phyloP scores from a whole-genome alignment of 2,797 vertebrate genomes.

The Diplodus puntazzo region DNA sequence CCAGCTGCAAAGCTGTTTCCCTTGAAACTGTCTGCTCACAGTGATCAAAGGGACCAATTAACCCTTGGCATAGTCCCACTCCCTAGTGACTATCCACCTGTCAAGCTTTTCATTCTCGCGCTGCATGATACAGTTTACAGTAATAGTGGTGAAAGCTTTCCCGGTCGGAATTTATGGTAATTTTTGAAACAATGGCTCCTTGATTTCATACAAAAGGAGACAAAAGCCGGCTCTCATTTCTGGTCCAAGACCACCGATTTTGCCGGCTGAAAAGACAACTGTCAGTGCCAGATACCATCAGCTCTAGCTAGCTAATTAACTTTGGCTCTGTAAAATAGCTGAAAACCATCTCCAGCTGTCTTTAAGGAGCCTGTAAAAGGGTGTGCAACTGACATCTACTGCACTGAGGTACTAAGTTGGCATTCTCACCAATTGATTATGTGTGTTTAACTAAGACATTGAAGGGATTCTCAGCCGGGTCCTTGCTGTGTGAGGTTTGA shows the following conservation, averaged over 20 bases:
- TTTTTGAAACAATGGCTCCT: constrained; percentile 5
- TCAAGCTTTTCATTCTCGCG: not conserved
- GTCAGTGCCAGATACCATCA: not conserved
- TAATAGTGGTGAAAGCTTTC: not conserved
- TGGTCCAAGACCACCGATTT: not conserved
- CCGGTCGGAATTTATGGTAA: not conserved
- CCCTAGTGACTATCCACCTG: not conserved
- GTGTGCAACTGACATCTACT: not conserved
- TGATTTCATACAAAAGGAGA: not conserved
- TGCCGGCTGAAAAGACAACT: not conserved
- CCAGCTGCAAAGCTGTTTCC: constrained; percentile 8
- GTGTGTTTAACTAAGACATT: not conserved
- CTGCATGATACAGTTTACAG: not conserved
- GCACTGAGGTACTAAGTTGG: not conserved
- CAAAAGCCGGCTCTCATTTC: not conserved
- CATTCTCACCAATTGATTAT: not conserved
- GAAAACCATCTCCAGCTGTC: not conserved
- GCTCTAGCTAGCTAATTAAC: not conserved
- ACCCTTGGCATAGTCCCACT: constrained; percentile 12
- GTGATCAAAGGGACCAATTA: constrained; percentile 23
- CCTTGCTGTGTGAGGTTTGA: no score
- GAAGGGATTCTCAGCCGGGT: no score
- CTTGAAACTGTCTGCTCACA: constrained; percentile 29
- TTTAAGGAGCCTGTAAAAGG: not conserved
- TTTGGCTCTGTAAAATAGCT: not conserved